Evolutionary conservation across 1,140 invertebrate genomes (phyloP), one percentile per base, ranked within the genome.

Genomic region (Ceratina australensis): DNA sequence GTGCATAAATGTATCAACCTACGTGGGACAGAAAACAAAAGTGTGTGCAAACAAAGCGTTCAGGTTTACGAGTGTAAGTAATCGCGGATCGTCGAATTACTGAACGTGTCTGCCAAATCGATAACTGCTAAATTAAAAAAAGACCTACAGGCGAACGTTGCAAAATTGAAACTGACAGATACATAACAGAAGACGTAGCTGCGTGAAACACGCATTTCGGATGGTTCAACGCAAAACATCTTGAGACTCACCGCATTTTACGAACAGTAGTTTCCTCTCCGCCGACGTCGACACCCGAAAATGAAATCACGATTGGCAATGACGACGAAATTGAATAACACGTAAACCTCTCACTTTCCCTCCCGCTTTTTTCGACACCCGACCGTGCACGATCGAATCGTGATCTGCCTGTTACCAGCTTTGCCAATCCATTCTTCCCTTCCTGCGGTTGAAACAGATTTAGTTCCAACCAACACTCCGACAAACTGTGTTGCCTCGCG

Each of bases 171-270:
- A 66, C 60, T 79, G 50, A 83, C 50, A 77, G 16, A 4, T 59
- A 33, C 47, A 13, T 22, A 33, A 78, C 28, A 16, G 8, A 66
- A 47, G 22, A 10, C 33, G 28, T 5, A 33, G 20, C 15, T 15
- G 13, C 26, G 2, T 5, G 5, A 42, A 10, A 33, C 50, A 26
- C 33, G 54, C 20, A 56, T 69, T 33, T 66, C 49, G 18, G 16
- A 64, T 18, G 28, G n/a, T 47, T 57, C 16, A 50, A 3, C 13
- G 12, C 18, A 10, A 66, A 60, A 63, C 0, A 7, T 15, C 12
- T 33, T 3, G 15, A 56, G 26, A 83, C 80, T 82, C 26, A 83
- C 81, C 18, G 69, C 75, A 83, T 83, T 22, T 79, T 66, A 59
- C n/a, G 13, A 3, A 56, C 24, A 54, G n/a, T 64, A 42, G 12